Evolutionary conservation across 2,113 vertebrate species (phyloP).

Genomic region (Tachycineta bicolor): DNA sequence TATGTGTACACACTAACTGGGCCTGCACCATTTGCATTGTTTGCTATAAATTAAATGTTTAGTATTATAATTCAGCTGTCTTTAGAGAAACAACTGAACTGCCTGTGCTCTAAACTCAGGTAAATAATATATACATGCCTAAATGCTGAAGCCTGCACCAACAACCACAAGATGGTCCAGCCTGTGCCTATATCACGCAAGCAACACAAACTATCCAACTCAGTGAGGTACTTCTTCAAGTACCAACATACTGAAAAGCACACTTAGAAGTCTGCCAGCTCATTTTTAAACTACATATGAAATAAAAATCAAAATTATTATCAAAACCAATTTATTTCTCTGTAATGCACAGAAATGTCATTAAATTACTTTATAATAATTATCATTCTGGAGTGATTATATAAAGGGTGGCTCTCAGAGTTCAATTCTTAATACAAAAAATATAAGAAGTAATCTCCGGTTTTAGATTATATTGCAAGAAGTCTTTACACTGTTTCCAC

Average conservation of each 20-base stretch:
- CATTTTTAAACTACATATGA: not conserved
- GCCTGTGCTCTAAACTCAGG: constrained; percentile 15
- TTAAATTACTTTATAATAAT: not conserved
- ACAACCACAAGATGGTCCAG: constrained; percentile 15
- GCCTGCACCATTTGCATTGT: constrained; percentile 21
- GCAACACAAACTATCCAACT: constrained; percentile 3
- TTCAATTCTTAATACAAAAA: constrained; percentile 25
- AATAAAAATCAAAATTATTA: not conserved
- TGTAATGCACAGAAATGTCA: not conserved
- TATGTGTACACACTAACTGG: constrained; percentile 41
- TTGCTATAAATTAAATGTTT: constrained; percentile 57
- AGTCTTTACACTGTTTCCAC: not conserved
- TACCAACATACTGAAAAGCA: not conserved
- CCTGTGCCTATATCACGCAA: constrained; percentile 1
- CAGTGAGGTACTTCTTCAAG: constrained; percentile 13
- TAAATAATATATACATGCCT: constrained; percentile 29
- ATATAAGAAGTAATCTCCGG: not conserved
- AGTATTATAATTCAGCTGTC: constrained; percentile 57
- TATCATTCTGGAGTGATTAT: not conserved
- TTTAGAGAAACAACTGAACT: constrained; percentile 59
- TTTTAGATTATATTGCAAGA: constrained; percentile 22
- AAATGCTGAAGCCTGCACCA: constrained; percentile 20
- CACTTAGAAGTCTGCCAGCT: not conserved
- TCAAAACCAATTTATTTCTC: not conserved
- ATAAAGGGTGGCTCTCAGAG: not conserved